Base-by-base conservation (phyloP, 2,113 vertebrate species). In the Actenoides lindsayi region DNA sequence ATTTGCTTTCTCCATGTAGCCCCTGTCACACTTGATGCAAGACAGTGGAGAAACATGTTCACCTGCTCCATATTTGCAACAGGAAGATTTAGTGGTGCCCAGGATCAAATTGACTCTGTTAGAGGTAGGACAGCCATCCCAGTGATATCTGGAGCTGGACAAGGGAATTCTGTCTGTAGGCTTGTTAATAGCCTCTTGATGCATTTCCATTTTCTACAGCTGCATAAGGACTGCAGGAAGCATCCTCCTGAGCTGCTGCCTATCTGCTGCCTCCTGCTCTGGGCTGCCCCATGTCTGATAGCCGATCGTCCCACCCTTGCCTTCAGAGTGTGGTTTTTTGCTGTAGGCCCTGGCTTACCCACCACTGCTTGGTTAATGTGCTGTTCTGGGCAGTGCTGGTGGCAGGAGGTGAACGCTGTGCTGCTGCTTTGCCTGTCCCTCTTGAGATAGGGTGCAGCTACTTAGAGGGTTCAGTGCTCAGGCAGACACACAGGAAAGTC, bases 371-470 rank as follows among this genome's bases (percentile, higher is more conserved):
- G 30, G 51, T 65, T 70, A 65, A 54, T 0, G 1, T 2, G 2
- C 37, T 2, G 4, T 53, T 53, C 54, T 1, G 19, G 30, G 53
- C 6, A 9, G 3, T n/a, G 46, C 53, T 14, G 24, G 39, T 2
- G 31, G 37, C 5, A 3, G 53, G 31, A 19, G 2, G 11, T 0
- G 27, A 28, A 1, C 16, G 65, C 46, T 5, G 2, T 9, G 54
- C n/a, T 50, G 70, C 53, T 30, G n/a, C 33, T 27, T 41, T 5
- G 1, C 54, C 53, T 27, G 35, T 50, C 24, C 28, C 0, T 6
- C 44, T n/a, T 13, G 33, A 31, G 39, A 41, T 27, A 21, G 15
- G 5, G 19, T 25, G 48, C n/a, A 54, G 48, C 33, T 4, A 6
- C 30, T 30, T 62, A 24, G 42, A 1, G 6, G 33, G 15, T 41